phyloP scores from a whole-genome alignment of 2,797 vertebrate genomes.

The Periparus ater region DNA sequence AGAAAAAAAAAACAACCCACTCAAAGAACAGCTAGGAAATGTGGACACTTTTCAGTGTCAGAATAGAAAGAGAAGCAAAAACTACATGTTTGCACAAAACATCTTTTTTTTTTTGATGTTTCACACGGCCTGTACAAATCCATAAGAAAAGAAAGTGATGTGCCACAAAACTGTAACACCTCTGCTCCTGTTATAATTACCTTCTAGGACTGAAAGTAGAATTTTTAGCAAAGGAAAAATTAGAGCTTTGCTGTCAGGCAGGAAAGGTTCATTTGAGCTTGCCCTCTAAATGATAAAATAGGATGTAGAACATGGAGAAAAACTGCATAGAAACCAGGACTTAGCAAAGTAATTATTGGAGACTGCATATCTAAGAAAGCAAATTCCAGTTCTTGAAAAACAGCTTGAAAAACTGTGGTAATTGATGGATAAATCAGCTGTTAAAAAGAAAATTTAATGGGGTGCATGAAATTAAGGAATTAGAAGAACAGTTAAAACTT shows the following conservation, averaged over 20 bases:
- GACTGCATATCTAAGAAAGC: constrained; percentile 78
- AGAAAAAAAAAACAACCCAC: background rate
- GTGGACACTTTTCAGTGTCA: background rate
- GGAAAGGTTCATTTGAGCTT: constrained; percentile 80
- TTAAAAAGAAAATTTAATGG: constrained; percentile 86
- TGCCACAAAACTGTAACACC: background rate
- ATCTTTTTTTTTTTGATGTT: background rate
- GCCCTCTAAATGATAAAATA: constrained; percentile 67
- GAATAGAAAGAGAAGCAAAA: background rate
- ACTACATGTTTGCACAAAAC: background rate
- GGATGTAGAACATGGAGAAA: constrained; percentile 82
- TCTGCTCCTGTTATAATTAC: background rate
- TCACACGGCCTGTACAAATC: background rate
- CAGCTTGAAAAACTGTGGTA: constrained; percentile 84
- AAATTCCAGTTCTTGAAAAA: constrained; percentile 83
- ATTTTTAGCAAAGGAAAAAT: constrained; percentile 77
- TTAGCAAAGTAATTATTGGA: constrained; percentile 73
- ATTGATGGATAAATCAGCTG: constrained; percentile 85
- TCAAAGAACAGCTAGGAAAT: background rate
- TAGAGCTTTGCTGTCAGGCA: constrained; percentile 81
- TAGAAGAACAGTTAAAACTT: constrained; percentile 80
- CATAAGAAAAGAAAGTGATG: background rate
- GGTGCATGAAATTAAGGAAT: constrained; percentile 84
- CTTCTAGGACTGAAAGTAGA: constrained; percentile 69
- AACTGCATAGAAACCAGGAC: constrained; percentile 75